Evolutionary conservation across 2,797 vertebrate genomes (phyloP).

Genomic region (Lepilemur septentrionalis): DNA sequence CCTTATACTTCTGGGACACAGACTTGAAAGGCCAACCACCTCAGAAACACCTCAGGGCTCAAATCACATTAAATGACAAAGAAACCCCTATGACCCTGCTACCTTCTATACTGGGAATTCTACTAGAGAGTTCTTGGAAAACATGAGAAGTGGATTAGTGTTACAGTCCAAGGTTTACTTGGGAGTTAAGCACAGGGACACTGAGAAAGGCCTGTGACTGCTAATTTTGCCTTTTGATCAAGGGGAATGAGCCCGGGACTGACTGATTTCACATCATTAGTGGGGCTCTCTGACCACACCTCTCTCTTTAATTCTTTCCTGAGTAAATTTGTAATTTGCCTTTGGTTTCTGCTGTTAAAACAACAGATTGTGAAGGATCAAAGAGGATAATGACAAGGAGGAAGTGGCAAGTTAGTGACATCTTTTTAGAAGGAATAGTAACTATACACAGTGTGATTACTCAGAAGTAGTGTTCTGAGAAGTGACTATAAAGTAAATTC

Average conservation of each 20-base stretch:
- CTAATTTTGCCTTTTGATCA: slow-evolving; percentile 74
- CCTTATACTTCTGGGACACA: neutral
- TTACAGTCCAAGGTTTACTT: slow-evolving; percentile 34
- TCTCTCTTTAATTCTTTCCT: slow-evolving; percentile 73
- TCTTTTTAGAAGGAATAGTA: slow-evolving; percentile 56
- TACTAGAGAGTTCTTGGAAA: slow-evolving; percentile 55
- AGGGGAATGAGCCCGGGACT: slow-evolving; percentile 4
- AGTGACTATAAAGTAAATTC: slow-evolving; percentile 25
- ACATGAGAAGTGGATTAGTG: slow-evolving; percentile 26
- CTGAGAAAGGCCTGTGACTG: slow-evolving; percentile 21
- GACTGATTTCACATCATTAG: slow-evolving; percentile 70
- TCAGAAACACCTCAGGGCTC: neutral
- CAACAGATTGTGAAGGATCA: slow-evolving; percentile 69
- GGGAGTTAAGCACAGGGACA: slow-evolving; percentile 44
- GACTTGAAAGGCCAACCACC: neutral
- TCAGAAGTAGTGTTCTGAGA: slow-evolving; percentile 38
- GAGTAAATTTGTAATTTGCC: slow-evolving; percentile 73
- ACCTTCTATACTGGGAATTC: slow-evolving; percentile 47
- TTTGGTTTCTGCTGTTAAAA: slow-evolving; percentile 69
- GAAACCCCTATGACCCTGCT: neutral
- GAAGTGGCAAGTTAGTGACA: slow-evolving; percentile 63
- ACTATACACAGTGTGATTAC: slow-evolving; percentile 36
- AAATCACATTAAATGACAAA: neutral
- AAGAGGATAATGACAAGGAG: slow-evolving; percentile 73
- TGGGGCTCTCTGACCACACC: slow-evolving; percentile 42